Conservation (phyloP, 2,113 vertebrate species). For the Salvelinus namaycush region DNA sequence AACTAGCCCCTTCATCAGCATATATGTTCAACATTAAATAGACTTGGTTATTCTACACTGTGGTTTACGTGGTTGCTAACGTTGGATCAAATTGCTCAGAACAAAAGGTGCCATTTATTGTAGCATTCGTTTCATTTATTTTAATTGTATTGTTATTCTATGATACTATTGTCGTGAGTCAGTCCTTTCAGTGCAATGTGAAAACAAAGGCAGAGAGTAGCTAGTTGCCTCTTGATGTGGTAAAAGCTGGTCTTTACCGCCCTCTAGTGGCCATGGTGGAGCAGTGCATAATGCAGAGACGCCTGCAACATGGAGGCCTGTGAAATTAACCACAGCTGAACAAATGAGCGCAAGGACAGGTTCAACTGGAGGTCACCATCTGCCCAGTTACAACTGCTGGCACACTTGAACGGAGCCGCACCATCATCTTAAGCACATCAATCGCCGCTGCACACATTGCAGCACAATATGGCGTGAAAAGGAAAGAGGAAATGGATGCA, state of each 20-base stretch:
- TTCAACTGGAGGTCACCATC: conserved; percentile 91
- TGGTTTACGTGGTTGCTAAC: no score
- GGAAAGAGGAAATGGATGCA: conserved; percentile 39
- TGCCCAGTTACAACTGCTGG: conserved; percentile 83
- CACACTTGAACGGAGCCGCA: conserved; percentile 78
- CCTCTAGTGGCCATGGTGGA: conserved; percentile 71
- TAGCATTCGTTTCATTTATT: background rate
- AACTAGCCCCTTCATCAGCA: background rate
- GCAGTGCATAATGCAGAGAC: background rate
- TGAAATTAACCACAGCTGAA: conserved; percentile 86
- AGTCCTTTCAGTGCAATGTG: background rate
- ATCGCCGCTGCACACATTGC: conserved; percentile 48
- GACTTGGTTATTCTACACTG: no score
- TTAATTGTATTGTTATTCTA: background rate
- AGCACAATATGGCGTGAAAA: conserved; percentile 65
- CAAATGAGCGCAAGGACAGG: conserved; percentile 83
- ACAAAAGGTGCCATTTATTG: background rate
- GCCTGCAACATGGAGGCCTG: conserved; percentile 50
- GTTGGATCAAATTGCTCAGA: no score
- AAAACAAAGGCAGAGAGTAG: background rate
- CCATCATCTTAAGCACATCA: conserved; percentile 77
- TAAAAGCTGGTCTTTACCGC: conserved; percentile 75
- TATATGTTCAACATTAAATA: no score
- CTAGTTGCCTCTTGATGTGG: background rate
- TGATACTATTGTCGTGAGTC: background rate